Base-by-base conservation (phyloP, 2,797 vertebrate species). In the Gastrophryne carolinensis region DNA sequence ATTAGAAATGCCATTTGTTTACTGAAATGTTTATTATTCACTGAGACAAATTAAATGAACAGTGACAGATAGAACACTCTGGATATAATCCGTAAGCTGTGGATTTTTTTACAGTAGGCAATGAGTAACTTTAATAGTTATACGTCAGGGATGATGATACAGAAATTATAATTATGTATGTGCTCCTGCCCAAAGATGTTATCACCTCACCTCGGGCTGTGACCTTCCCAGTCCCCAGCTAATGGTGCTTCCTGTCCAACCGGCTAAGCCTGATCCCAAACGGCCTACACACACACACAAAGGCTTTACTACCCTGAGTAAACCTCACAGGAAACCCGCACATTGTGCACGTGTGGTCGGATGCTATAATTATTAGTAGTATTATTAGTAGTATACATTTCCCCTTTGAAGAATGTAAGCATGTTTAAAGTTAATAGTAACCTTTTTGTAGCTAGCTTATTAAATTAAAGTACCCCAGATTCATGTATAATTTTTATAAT, bases 221-320 rank as follows among this genome's bases (percentile, higher is more conserved):
- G 60, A 58, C 68, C 68, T 78, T 78, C 67, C 68, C 67, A 65
- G 34, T 57, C 66, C 74, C 49, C 24, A 71, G 67, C 74, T 47
- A 77, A 65, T 71, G 21, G 68, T 39, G 52, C 61, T 72, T 72
- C 75, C 61, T 58, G 75, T 78, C 61, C 32, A 53, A 78, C 75
- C 23, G 21, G 75, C 61, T 78, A 21, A 72, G 61, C 75, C 67
- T 78, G 75, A 78, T 78, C 41, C 50, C 39, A 27, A 52, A 69
- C 57, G 23, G 68, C 64, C 26, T 71, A 64, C 13, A 27, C 29
- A 29, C 13, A 27, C 29, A 29, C 52, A 65, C 67, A 77, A 71
- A 77, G 58, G 17, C 75, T 71, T 19, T 47, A 39, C 26, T 32
- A 44, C 34, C 2, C 13, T 32, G n/a, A n/a, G n/a, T 17, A 57